Base-by-base conservation (phyloP, 2,113 vertebrate genomes). In the Chamaea fasciata region DNA sequence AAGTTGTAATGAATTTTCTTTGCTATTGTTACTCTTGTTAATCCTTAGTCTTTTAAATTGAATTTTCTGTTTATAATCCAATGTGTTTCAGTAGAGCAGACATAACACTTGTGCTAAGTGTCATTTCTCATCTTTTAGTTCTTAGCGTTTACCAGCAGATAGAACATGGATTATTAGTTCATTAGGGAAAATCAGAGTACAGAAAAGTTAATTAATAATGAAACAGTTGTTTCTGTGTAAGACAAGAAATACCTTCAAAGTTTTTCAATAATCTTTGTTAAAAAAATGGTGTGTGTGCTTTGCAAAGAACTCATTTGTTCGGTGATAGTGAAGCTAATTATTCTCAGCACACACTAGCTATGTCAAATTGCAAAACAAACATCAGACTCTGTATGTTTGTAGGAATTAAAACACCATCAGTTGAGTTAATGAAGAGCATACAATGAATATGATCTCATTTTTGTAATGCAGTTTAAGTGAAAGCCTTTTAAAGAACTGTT, bases 391-490 rank as follows among this genome's bases (percentile, higher is more conserved):
- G 78, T 84, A 74, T 96, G 89, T 92, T 92, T 95, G 83, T 70
- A 97, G 86, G 75, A 98, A 98, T 98, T 98, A 97, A 98, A 97
- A 94, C 95, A 96, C 57, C 92, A 97, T 97, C 96, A 98, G 95
- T 56, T 96, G 94, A 97, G 96, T 98, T 97, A 98, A 97, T 97
- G 96, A 98, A 95, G 89, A 96, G 83, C 91, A 24, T 88, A 93
- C 86, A 91, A 96, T 91, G 94, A 97, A 91, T 96, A 95, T 96
- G 81, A 93, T 91, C 89, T 94, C 77, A 91, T 95, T 96, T 96
- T 97, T 96, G 87, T 86, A 84, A 49, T 89, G 85, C 94, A 92
- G 90, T 96, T 97, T 96, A 96, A 96, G 39, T 88, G 63, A 96
- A 96, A 95, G 5, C 56, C 42, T 87, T 95, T 97, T 95, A 97